phyloP scores from a whole-genome alignment of 1,140 invertebrate genomes.

The Oryzaephilus surinamensis region DNA sequence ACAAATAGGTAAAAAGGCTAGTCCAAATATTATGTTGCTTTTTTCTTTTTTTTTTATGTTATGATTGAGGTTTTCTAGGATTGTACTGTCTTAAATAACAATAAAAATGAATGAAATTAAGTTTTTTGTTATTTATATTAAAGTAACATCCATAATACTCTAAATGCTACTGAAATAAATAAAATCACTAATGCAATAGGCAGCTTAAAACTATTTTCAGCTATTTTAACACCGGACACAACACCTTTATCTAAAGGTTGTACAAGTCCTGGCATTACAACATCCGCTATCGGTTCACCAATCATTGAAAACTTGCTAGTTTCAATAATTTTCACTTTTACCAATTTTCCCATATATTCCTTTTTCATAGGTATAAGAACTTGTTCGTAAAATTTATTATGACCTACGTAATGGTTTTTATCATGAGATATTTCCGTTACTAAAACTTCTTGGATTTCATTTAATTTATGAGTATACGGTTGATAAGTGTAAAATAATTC shows the following conservation, averaged over 20 bases:
- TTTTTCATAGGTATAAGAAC: conserved; percentile 71
- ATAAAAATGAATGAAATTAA: too few relatives aligned
- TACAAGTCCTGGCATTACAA: conserved; percentile 39
- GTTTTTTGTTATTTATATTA: too few relatives aligned
- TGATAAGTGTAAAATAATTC: conserved; percentile 88
- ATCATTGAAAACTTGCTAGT: conserved; percentile 82
- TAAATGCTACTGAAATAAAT: conserved; percentile 16
- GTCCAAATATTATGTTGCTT: too few relatives aligned
- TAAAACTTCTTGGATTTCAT: conserved; percentile 67
- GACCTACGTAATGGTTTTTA: conserved; percentile 80
- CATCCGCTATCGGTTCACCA: conserved; percentile 50
- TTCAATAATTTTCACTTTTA: conserved; percentile 65
- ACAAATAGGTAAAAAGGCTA: too few relatives aligned
- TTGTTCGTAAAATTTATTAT: conserved; percentile 96
- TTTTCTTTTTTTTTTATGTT: too few relatives aligned
- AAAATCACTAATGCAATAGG: conserved; percentile 12
- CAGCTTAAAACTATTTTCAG: conserved; percentile 10
- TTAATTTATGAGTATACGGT: conserved; percentile 70
- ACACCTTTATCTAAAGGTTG: conserved; percentile 40
- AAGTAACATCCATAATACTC: conserved; percentile 23
- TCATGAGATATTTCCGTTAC: conserved; percentile 93
- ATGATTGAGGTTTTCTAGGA: too few relatives aligned
- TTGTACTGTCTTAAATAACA: too few relatives aligned
- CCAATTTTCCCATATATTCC: conserved; percentile 69
- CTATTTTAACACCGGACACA: conserved; percentile 37